Evolutionary conservation across 2,888 invertebrate species (phyloP).

Genomic region (Anagyrus pseudococci): DNA sequence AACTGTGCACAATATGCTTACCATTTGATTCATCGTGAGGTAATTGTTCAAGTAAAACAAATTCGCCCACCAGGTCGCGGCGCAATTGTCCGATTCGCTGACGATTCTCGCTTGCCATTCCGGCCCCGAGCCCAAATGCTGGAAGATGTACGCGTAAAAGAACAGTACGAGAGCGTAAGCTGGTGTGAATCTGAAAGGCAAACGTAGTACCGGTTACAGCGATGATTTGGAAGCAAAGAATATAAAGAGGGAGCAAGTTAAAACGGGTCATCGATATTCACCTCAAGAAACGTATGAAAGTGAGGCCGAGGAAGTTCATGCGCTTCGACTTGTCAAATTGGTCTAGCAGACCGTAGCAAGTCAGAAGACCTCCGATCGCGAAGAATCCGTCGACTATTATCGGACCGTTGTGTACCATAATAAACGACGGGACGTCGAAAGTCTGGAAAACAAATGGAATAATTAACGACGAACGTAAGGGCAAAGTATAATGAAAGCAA

Average conservation of each 20-base stretch:
- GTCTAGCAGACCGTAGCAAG: conserved; percentile 45
- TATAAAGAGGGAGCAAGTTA: too few relatives aligned
- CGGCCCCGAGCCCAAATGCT: conserved; percentile 50
- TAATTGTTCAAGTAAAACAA: conserved; percentile 53
- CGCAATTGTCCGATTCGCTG: conserved; percentile 44
- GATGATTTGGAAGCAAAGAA: neutral
- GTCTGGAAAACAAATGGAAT: conserved; percentile 30
- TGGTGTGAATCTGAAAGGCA: conserved; percentile 46
- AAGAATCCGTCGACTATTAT: conserved; percentile 49
- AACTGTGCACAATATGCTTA: conserved; percentile 31
- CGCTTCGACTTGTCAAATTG: conserved; percentile 45
- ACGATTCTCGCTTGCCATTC: conserved; percentile 47
- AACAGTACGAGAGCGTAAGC: conserved; percentile 47
- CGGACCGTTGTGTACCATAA: conserved; percentile 43
- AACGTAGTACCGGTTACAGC: conserved; percentile 25
- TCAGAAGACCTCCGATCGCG: conserved; percentile 46
- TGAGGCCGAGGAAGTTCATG: conserved; percentile 29
- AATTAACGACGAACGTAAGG: too few relatives aligned
- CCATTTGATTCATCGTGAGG: conserved; percentile 42
- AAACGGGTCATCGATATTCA: too few relatives aligned
- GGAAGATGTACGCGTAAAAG: conserved; percentile 46
- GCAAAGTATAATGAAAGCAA: too few relatives aligned
- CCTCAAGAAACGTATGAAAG: conserved; percentile 29
- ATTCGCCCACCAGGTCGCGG: conserved; percentile 53
- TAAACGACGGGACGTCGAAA: conserved; percentile 18